phyloP scores from a whole-genome alignment of 2,797 vertebrate genomes.

The Melanotaenia trifasciata region DNA sequence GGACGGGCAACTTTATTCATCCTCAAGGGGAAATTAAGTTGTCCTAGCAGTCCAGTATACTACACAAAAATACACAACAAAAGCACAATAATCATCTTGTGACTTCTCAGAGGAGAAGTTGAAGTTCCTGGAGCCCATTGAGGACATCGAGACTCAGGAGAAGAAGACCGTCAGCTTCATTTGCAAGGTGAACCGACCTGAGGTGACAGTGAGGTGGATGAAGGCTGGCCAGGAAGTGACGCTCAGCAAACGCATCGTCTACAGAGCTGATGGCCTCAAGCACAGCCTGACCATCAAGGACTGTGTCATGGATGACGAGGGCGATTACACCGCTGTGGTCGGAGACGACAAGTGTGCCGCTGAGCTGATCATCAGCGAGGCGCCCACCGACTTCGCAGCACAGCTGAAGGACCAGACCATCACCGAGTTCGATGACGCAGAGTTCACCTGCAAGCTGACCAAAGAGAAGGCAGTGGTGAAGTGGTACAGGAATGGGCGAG shows the following conservation, averaged over 20 bases:
- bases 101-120: slow-evolving; percentile 90
- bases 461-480: slow-evolving; percentile 94
- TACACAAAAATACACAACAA: no score
- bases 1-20: no score
- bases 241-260: slow-evolving; percentile 90
- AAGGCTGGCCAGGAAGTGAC: slow-evolving; percentile 92
- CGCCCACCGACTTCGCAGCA: slow-evolving; percentile 93
- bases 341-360: slow-evolving; percentile 93
- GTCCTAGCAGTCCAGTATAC: no score
- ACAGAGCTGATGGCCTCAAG: slow-evolving; percentile 92
- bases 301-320: slow-evolving; percentile 93
- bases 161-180: slow-evolving; percentile 93
- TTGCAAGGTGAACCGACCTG: slow-evolving; percentile 96
- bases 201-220: slow-evolving; percentile 92
- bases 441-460: slow-evolving; percentile 93
- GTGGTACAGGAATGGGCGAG: slow-evolving; percentile 96
- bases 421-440: slow-evolving; percentile 96
- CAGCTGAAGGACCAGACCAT: slow-evolving; percentile 95
- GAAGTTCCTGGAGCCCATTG: slow-evolving; percentile 91
- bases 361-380: slow-evolving; percentile 96
- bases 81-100: not conserved
- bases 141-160: slow-evolving; percentile 97
- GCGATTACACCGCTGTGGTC: slow-evolving; percentile 91
- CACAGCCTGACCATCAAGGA: slow-evolving; percentile 95
- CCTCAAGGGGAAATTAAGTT: no score